Evolutionary conservation across 2,888 invertebrate genomes (phyloP), one percentile per base, ranked within the genome.

Genomic region (Hoplodrina ambigua): DNA sequence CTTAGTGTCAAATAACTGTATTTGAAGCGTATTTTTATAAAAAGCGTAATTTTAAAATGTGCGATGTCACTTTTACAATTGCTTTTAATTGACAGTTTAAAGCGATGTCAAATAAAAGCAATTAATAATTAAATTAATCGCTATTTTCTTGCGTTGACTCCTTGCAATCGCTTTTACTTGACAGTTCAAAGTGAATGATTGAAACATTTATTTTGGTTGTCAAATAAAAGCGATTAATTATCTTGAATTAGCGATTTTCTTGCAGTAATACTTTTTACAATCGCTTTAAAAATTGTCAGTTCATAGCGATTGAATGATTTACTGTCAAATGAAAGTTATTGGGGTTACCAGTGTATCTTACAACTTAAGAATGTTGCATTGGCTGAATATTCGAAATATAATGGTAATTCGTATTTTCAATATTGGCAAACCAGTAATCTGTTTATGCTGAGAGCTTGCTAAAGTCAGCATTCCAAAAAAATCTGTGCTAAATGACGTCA

Each of bases 21-120:
- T 76, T 69, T 76, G 49, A 50, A 77, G 44, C 54, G 62, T 70
- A 71, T 71, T 74, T 74, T 78, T 74, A 30, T 74, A 77, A 46
- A 37, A 62, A 2, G 19, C 2, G 11, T 63, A 55, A 72, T 78
- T 63, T 78, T 78, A 56, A 63, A 78, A 77, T 71, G 58, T 78
- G 37, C 10, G 1, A n/a, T 54, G 37, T 49, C 30, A 49, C 5
- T 54, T 25, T 17, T 8, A 13, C 10, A n/a, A 49, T 62, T 7
- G 15, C n/a, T 55, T 73, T 73, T 33, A 49, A 55, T n/a, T 74
- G 64, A 50, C 30, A 49, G 37, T 55, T 50, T 7, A 56, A 55
- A 50, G 11, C 55, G 0, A 30, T 49, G n/a, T 50, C 41, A 44
- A 55, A 17, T 54, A 13, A 62, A 72, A 20, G 20, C 1, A 5